Evolutionary conservation across 2,113 vertebrate species (phyloP).

Genomic region (Cichladusa arquata): DNA sequence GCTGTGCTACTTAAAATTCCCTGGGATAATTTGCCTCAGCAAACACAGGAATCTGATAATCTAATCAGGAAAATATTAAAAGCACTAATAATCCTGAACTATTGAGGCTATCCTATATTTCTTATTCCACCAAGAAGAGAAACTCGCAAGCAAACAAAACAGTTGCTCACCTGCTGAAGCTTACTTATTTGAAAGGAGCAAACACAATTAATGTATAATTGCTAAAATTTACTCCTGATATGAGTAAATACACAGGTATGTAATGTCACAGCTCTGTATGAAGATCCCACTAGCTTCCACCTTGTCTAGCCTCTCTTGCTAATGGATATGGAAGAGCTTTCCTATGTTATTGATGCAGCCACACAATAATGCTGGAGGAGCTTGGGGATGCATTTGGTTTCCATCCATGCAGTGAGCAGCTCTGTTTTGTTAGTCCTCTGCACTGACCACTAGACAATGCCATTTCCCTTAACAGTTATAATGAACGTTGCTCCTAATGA

Average conservation of each 20-base stretch:
- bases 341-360: background rate
- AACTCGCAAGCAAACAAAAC: background rate
- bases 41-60: background rate
- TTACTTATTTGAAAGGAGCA: background rate
- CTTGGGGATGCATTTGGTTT: background rate
- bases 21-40: background rate
- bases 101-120: background rate
- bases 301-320: background rate
- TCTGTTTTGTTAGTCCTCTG: background rate
- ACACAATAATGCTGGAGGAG: accelerated
- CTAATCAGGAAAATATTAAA: background rate
- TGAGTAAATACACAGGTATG: background rate
- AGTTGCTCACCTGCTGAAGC: background rate
- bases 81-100: background rate
- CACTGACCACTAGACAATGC: background rate
- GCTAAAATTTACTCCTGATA: background rate
- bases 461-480: background rate
- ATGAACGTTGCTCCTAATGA: background rate
- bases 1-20: background rate
- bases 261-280: background rate
- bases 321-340: background rate
- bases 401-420: background rate
- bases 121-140: background rate
- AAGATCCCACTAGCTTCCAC: background rate
- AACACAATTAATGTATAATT: background rate